These are phyloP conservation scores for Ectemnius lituratus DNA, from an alignment of 2,888 invertebrate species.

Conservation along the genomic window DNA sequence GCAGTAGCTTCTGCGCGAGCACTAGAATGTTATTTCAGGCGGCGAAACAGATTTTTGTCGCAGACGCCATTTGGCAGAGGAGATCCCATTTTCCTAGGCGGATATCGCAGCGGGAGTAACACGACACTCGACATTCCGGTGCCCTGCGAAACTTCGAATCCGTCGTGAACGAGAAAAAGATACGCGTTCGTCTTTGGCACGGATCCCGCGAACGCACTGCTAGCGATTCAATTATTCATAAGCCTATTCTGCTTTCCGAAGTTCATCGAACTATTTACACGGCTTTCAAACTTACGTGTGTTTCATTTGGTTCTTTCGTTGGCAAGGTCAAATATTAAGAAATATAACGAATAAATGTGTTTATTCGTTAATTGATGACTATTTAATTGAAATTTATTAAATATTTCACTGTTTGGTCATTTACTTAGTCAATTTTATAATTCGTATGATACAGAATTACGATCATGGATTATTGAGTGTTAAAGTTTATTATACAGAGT, in stretches of 20 bases:
- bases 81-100: slow-evolving; percentile 41
- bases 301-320: not conserved
- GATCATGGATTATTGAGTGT: too few species aligned
- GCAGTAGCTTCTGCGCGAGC: not conserved
- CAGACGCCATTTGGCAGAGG: slow-evolving; percentile 47
- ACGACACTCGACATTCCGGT: slow-evolving; percentile 25
- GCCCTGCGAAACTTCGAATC: slow-evolving; percentile 34
- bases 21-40: slow-evolving; percentile 22
- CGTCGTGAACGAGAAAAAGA: slow-evolving; percentile 26
- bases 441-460: too few species aligned
- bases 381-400: too few species aligned
- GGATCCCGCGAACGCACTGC: slow-evolving; percentile 33
- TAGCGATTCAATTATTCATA: slow-evolving; percentile 32
- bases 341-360: too few species aligned
- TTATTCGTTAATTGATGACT: too few species aligned
- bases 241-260: slow-evolving; percentile 7
- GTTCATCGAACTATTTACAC: not conserved
- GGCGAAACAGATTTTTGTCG: slow-evolving; percentile 50
- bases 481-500: too few species aligned
- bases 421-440: too few species aligned
- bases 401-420: too few species aligned
- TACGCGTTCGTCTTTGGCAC: slow-evolving; percentile 36
- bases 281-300: not conserved
- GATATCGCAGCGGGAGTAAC: slow-evolving; percentile 41
- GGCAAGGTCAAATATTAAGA: too few species aligned